Evolutionary conservation across 2,113 vertebrate genomes (phyloP).

Genomic region (Epinephelus cyanopodus): DNA sequence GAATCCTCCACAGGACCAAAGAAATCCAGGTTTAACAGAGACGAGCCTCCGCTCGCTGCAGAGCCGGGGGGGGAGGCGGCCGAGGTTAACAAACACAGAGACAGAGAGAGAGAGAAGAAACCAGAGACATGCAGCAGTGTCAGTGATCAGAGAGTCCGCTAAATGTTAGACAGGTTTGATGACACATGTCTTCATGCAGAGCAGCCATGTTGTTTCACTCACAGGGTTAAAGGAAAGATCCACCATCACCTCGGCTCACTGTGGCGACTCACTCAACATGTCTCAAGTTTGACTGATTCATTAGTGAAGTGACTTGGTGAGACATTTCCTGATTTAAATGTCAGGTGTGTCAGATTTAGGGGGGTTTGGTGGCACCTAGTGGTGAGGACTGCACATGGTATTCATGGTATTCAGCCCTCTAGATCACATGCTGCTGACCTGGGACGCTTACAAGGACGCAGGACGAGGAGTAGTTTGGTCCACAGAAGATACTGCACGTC

Average conservation of each 20-base stretch:
- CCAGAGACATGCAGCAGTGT: constrained; percentile 52
- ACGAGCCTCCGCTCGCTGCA: constrained; percentile 98
- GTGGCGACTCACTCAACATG: not conserved
- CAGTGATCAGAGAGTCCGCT: constrained; percentile 36
- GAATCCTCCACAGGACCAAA: constrained; percentile 99
- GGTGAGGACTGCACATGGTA: too few relatives aligned
- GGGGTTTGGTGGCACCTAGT: too few relatives aligned
- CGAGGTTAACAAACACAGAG: constrained; percentile 44
- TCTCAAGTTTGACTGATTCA: not conserved
- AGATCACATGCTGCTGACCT: too few relatives aligned
- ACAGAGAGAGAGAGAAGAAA: constrained; percentile 6
- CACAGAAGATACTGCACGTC: too few relatives aligned
- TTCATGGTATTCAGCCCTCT: too few relatives aligned
- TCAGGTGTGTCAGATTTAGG: too few relatives aligned
- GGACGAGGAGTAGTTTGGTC: too few relatives aligned
- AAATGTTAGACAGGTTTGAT: constrained; percentile 11
- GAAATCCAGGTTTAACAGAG: constrained; percentile 99
- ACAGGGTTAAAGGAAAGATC: constrained; percentile 18
- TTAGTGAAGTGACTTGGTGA: too few relatives aligned
- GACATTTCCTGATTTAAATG: too few relatives aligned
- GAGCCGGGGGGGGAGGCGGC: constrained; percentile 23
- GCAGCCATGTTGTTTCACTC: not conserved
- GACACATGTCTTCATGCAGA: constrained; percentile 33
- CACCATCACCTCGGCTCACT: not conserved
- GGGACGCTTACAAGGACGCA: too few relatives aligned